Evolutionary conservation across 2,113 vertebrate species (phyloP).

Genomic region (Galeopterus variegatus): DNA sequence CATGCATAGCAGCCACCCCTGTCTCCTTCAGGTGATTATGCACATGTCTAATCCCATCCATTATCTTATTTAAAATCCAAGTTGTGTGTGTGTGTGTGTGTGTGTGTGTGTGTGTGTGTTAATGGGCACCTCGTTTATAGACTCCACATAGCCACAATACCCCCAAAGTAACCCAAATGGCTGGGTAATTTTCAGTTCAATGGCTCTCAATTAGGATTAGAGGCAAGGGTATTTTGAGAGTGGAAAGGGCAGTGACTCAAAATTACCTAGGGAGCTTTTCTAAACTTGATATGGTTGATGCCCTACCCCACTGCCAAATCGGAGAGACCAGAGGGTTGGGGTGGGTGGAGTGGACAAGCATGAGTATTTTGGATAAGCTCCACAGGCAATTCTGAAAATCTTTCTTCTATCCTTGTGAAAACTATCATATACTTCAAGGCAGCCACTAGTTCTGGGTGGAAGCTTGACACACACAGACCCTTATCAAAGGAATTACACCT

Average conservation of each 20-base stretch:
- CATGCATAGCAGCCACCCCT: not conserved
- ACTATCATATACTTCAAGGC: not conserved
- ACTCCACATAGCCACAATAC: not conserved
- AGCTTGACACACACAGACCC: slow-evolving; percentile 1
- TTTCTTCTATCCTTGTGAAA: not conserved
- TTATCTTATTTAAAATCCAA: slow-evolving; percentile 21
- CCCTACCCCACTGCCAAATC: not conserved
- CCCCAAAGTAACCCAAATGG: slow-evolving; percentile 19
- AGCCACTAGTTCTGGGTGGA: not conserved
- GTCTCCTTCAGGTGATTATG: not conserved
- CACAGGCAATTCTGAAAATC: not conserved
- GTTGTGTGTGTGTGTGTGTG: not conserved
- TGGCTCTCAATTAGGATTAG: not conserved
- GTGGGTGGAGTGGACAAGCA: not conserved
- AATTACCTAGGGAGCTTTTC: slow-evolving; percentile 6
- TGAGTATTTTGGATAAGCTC: not conserved
- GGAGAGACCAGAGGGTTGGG: not conserved
- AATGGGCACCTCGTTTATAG: not conserved
- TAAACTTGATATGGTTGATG: not conserved
- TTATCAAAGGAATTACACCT: slow-evolving; percentile 1
- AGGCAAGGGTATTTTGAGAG: not conserved
- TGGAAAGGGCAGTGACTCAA: not conserved
- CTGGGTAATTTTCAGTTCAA: slow-evolving; percentile 14
- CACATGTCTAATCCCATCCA: not conserved
- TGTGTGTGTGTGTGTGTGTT: not conserved